Evolutionary conservation across 2,888 invertebrate species (phyloP).

Genomic region (Eilema depressum): DNA sequence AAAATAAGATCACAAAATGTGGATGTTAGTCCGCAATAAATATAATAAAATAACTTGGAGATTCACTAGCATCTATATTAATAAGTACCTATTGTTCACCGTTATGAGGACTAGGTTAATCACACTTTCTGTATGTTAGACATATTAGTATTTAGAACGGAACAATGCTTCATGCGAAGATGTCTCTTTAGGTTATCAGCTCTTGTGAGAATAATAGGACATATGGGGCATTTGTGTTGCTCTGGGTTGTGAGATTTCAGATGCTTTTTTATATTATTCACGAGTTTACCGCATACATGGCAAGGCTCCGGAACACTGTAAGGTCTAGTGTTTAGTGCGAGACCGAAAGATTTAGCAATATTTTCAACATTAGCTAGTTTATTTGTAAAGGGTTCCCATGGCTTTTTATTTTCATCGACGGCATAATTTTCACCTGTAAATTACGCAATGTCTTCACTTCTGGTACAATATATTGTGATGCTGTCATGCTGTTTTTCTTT

Average conservation of each 20-base stretch:
- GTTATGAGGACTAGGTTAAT: slow-evolving; percentile 47
- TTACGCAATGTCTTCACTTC: slow-evolving; percentile 72
- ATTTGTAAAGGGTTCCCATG: slow-evolving; percentile 73
- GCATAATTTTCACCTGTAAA: slow-evolving; percentile 83
- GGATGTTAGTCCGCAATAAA: slow-evolving; percentile 39
- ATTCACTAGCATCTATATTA: slow-evolving; percentile 37
- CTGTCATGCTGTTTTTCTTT: slow-evolving; percentile 56
- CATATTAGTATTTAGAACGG: slow-evolving; percentile 73
- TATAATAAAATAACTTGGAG: slow-evolving; percentile 33
- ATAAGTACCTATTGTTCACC: not conserved
- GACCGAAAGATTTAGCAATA: slow-evolving; percentile 75
- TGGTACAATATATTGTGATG: slow-evolving; percentile 44
- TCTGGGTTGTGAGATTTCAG: slow-evolving; percentile 89
- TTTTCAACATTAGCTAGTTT: slow-evolving; percentile 75
- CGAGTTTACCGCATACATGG: slow-evolving; percentile 88
- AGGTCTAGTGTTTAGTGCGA: slow-evolving; percentile 68
- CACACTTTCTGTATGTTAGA: slow-evolving; percentile 77
- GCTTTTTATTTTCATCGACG: slow-evolving; percentile 82
- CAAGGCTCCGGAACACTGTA: slow-evolving; percentile 85
- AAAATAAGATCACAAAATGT: slow-evolving; percentile 29
- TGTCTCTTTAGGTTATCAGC: slow-evolving; percentile 90
- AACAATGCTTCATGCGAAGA: slow-evolving; percentile 88
- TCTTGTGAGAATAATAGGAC: slow-evolving; percentile 88
- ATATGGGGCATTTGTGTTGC: slow-evolving; percentile 88
- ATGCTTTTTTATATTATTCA: slow-evolving; percentile 90